Evolutionary conservation across 2,888 invertebrate genomes (phyloP).

Genomic region (Torymus tubicola): DNA sequence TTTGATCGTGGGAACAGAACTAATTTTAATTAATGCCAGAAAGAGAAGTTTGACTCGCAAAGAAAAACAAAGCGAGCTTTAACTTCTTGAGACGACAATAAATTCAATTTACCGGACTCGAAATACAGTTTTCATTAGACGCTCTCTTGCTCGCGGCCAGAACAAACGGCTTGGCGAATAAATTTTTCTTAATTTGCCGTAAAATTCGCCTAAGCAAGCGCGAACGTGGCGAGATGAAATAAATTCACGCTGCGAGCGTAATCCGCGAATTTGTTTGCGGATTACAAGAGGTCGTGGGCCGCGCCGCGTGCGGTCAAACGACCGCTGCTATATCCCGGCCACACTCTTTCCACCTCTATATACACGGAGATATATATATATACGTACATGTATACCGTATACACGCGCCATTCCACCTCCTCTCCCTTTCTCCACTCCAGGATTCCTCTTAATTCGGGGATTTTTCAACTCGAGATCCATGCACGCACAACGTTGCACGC

Average conservation of each 20-base stretch:
- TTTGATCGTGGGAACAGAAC: neutral
- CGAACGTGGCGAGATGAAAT: slow-evolving; percentile 70
- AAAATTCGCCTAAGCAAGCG: slow-evolving; percentile 8
- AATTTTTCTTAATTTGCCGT: slow-evolving; percentile 33
- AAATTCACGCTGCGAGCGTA: slow-evolving; percentile 73
- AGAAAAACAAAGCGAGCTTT: too few species aligned
- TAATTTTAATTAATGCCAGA: slow-evolving; percentile 39
- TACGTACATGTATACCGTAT: too few species aligned
- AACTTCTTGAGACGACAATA: too few species aligned
- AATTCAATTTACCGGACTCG: neutral
- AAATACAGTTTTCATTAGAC: slow-evolving; percentile 9
- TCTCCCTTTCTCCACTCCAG: slow-evolving; percentile 13
- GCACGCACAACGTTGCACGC: neutral
- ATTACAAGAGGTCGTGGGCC: slow-evolving; percentile 68
- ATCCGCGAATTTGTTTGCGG: slow-evolving; percentile 74
- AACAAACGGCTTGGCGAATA: neutral
- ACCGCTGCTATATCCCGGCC: slow-evolving; percentile 50
- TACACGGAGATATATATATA: neutral
- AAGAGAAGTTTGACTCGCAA: too few species aligned
- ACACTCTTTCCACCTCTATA: neutral
- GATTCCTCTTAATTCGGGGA: slow-evolving; percentile 42
- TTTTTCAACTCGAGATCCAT: slow-evolving; percentile 43
- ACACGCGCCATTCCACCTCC: neutral
- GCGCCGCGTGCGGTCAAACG: slow-evolving; percentile 71
- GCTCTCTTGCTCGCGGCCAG: neutral